phyloP scores from a whole-genome alignment of 1,140 invertebrate genomes.

The Vollenhovia emeryi region DNA sequence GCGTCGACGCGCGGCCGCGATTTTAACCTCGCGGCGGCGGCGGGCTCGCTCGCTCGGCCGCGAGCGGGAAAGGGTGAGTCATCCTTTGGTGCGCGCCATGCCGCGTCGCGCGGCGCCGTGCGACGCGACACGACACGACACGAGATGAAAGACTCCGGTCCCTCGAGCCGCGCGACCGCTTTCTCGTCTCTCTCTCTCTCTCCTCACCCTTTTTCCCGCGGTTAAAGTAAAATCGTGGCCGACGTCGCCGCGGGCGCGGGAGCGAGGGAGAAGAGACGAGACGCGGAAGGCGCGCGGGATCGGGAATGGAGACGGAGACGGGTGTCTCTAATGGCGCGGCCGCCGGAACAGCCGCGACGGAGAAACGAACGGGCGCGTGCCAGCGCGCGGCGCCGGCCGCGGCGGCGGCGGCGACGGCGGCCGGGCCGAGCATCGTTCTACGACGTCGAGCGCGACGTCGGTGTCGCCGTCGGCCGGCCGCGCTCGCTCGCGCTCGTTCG shows the following conservation, averaged over 20 bases:
- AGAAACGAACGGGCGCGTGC: conserved; percentile 3
- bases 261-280: background rate
- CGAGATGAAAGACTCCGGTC: too few relatives aligned
- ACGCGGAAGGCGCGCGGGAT: background rate
- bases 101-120: background rate
- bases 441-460: too few relatives aligned
- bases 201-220: background rate
- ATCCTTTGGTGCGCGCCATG: conserved; percentile 57
- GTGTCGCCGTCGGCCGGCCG: background rate
- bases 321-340: conserved; percentile 9
- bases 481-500: conserved; percentile 5
- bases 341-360: conserved; percentile 1
- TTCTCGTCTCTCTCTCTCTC: background rate
- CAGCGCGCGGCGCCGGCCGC: background rate
- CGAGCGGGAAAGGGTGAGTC: conserved; percentile 77
- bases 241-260: background rate
- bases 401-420: too few relatives aligned
- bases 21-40: conserved; percentile 60
- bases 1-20: conserved; percentile 11
- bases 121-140: conserved; percentile 13
- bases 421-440: too few relatives aligned
- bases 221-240: background rate
- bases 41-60: conserved; percentile 5
- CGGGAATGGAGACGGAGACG: background rate
- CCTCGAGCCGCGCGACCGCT: too few relatives aligned